These are phyloP conservation scores for Peribatodes rhomboidaria DNA, from an alignment of 2,888 invertebrate genomes.

Conservation along the genomic window DNA sequence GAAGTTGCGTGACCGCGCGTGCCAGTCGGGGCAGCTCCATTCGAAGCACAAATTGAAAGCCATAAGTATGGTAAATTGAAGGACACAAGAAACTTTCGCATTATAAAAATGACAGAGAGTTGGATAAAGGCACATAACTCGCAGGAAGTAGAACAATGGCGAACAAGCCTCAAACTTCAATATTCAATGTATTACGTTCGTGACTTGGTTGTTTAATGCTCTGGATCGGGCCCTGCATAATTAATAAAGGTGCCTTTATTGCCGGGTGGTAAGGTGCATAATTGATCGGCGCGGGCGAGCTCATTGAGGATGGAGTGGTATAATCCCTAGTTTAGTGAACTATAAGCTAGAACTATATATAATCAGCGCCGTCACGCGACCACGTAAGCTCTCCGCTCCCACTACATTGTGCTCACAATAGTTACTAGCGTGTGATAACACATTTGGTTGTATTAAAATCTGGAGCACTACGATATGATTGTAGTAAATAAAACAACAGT, in stretches of 20 bases:
- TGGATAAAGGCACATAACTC: constrained; percentile 12
- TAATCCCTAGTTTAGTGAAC: constrained; percentile 33
- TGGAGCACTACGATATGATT: neutral
- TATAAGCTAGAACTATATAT: constrained; percentile 31
- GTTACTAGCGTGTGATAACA: neutral
- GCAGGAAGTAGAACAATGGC: constrained; percentile 19
- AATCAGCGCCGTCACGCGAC: constrained; percentile 44
- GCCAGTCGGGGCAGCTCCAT: no score
- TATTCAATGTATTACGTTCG: constrained; percentile 40
- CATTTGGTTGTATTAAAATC: neutral
- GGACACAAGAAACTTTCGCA: neutral
- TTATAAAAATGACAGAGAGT: neutral
- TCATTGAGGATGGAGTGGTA: constrained; percentile 20
- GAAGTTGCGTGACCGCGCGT: no score
- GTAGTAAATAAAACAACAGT: neutral
- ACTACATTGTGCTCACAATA: constrained; percentile 1
- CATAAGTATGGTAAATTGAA: neutral
- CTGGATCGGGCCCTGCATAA: constrained; percentile 33
- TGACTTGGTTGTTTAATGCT: constrained; percentile 43
- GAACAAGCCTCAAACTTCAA: constrained; percentile 32
- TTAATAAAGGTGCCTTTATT: constrained; percentile 40
- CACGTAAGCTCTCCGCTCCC: constrained; percentile 6
- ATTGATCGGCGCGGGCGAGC: constrained; percentile 24
- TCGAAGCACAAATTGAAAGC: neutral
- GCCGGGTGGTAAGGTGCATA: constrained; percentile 40